Evolutionary conservation across 2,888 invertebrate genomes (phyloP), one percentile per base, ranked within the genome.

Genomic region (Drosophila austrosaltans): DNA sequence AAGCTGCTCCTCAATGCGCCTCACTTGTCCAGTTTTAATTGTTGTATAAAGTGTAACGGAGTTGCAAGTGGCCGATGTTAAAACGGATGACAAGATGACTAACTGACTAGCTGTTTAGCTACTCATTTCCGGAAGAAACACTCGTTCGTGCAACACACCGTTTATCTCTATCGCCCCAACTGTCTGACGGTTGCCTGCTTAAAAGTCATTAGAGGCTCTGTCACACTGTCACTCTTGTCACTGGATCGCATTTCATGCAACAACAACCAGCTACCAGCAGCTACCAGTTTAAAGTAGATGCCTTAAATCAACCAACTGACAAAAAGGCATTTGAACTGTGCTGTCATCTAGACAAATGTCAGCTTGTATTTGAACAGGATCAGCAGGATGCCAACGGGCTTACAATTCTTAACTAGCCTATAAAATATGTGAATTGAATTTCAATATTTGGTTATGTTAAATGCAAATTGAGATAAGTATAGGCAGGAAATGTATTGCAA

Each of bases 71-170:
- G 36, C 44, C 70, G 60, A 67, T 71, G 67, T 78, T 78, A 81
- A 81, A 81, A 44, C 61, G n/a, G 63, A 62, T 59, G 74, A 77
- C 81, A 65, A 60, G 39, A 53, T 40, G 60, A 61, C 65, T 36
- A 58, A 59, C 16, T 56, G 61, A 69, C 78, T 82, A 69, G 71
- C 85, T 79, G 77, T 71, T 77, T 66, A 78, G 87, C 88, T 83
- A 76, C 82, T 87, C 76, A 78, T 78, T 82, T 88, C 86, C 86
- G 82, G 82, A 82, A 88, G 83, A 57, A 57, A 39, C 39, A 48
- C 48, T 48, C 48, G 48, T 6, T 48, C 48, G 48, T 6, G 16
- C 16, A 42, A 42, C 42, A 42, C 42, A 42, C 3, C 48, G 16
- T 48, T 82, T 85, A 82, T 87, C 88, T 85, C 70, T 68, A 76